phyloP scores from a whole-genome alignment of 2,888 invertebrate species.

The Cephus pygmeus region DNA sequence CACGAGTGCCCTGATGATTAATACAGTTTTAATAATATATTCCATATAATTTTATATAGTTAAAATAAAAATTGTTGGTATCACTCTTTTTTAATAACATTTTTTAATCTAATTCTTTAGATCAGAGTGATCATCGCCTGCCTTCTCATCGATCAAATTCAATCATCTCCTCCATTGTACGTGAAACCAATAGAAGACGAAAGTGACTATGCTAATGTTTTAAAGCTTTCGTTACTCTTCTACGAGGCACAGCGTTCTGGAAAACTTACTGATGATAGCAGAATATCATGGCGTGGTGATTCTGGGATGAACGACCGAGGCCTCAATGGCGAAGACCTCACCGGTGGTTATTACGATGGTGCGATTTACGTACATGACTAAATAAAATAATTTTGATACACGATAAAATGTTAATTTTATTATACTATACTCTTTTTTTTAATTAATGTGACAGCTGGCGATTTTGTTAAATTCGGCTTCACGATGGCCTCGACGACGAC shows the following conservation, averaged over 20 bases:
- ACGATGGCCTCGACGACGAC: constrained; percentile 71
- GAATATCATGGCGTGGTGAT: constrained; percentile 69
- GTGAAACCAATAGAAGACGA: constrained; percentile 39
- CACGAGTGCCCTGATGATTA: neutral
- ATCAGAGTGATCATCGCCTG: neutral
- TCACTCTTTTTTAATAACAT: too few species aligned
- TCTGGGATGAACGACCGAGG: constrained; percentile 69
- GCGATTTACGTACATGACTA: constrained; percentile 27
- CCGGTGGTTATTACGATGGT: constrained; percentile 72
- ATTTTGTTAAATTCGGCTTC: constrained; percentile 71
- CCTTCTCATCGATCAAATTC: constrained; percentile 17
- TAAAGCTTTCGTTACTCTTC: constrained; percentile 68
- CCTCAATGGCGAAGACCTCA: constrained; percentile 68
- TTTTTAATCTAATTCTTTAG: neutral
- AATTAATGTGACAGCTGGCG: constrained; percentile 65
- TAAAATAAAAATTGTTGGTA: too few species aligned
- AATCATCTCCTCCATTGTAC: constrained; percentile 22
- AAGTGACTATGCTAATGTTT: constrained; percentile 65
- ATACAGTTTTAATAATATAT: neutral
- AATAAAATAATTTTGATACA: constrained; percentile 1
- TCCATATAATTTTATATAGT: neutral
- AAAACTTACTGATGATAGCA: constrained; percentile 66
- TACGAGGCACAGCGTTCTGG: constrained; percentile 72
- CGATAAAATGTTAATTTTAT: constrained; percentile 10
- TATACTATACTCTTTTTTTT: neutral